phyloP scores from a whole-genome alignment of 2,113 vertebrate genomes.

The Aleadryas rufinucha region DNA sequence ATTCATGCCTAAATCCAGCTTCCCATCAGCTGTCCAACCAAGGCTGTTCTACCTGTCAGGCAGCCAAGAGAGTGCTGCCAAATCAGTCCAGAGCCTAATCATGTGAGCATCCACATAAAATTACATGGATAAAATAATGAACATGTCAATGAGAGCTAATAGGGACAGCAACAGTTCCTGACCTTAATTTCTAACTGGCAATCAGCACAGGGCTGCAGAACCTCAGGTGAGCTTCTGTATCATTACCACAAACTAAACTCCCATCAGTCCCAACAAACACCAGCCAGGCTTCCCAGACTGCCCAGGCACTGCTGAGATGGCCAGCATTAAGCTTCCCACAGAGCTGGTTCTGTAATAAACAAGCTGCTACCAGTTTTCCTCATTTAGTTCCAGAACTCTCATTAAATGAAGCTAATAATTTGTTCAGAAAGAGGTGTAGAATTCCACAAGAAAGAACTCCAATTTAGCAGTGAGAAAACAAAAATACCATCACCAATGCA shows the following conservation, averaged over 20 bases:
- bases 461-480: neutral
- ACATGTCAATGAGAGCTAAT: fast-evolving
- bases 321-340: neutral
- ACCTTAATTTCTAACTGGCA: neutral
- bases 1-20: neutral
- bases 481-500: neutral
- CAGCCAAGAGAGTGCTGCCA: neutral
- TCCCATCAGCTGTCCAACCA: neutral
- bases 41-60: neutral
- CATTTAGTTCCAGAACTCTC: neutral
- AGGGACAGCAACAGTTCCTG: neutral
- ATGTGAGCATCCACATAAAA: neutral
- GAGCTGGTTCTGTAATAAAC: neutral
- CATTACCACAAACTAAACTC: neutral
- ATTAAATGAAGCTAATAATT: neutral
- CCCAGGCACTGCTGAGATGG: neutral
- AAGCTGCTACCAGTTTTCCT: neutral
- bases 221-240: neutral
- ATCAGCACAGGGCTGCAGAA: neutral
- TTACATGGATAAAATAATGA: neutral
- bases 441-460: neutral
- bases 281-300: neutral
- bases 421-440: neutral
- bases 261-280: neutral
- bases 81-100: neutral